phyloP scores from a whole-genome alignment of 1,140 invertebrate genomes.

The Wiebesia pumilae region DNA sequence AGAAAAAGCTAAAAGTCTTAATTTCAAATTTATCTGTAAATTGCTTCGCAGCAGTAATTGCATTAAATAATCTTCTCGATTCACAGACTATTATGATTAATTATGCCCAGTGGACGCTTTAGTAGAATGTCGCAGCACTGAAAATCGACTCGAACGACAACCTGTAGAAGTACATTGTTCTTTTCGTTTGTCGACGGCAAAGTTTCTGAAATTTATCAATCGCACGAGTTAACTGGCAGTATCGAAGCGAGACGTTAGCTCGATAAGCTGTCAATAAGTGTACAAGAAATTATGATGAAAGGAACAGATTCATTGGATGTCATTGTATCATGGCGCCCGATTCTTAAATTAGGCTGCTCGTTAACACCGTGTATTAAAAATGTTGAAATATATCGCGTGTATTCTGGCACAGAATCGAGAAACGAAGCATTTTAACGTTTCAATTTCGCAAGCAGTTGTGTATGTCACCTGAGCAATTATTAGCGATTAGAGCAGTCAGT shows the following conservation, averaged over 20 bases:
- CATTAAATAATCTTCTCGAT: neutral
- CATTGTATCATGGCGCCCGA: no score
- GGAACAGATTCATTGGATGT: no score
- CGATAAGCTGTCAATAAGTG: no score
- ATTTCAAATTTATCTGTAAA: neutral
- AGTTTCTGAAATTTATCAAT: neutral
- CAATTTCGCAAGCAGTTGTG: neutral
- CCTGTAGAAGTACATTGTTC: neutral
- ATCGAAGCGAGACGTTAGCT: no score
- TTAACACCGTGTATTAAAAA: neutral
- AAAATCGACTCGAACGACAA: neutral
- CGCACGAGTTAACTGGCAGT: neutral
- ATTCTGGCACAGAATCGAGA: neutral
- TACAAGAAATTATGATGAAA: no score
- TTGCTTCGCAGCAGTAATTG: neutral
- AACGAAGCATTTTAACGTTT: neutral
- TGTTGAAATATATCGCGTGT: neutral
- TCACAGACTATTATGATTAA: no score
- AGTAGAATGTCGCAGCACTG: neutral
- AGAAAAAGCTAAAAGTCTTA: neutral
- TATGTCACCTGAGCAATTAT: neutral
- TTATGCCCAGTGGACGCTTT: neutral
- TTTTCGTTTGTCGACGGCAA: neutral
- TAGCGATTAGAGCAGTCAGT: neutral
- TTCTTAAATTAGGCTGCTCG: neutral